phyloP scores from a whole-genome alignment of 2,113 vertebrate species.

The Pseudonaja textilis region DNA sequence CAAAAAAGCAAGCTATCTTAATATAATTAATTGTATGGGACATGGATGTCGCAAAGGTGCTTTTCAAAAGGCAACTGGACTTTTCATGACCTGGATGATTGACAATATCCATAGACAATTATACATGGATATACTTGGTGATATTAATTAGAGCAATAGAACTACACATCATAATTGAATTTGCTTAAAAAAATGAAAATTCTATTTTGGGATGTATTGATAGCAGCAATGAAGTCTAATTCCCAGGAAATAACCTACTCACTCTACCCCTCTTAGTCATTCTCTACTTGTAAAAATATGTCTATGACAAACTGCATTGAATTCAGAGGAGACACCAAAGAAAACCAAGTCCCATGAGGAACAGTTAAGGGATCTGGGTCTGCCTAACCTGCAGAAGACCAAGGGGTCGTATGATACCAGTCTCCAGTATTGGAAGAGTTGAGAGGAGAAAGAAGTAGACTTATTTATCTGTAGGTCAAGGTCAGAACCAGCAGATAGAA shows the following conservation, averaged over 20 bases:
- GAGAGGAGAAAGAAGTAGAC: neutral
- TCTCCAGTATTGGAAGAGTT: neutral
- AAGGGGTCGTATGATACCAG: neutral
- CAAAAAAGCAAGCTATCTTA: neutral
- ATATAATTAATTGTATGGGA: neutral
- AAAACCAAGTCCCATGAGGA: neutral
- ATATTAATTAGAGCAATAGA: neutral
- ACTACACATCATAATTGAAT: neutral
- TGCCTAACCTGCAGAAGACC: neutral
- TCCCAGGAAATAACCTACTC: neutral
- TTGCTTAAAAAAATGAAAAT: neutral
- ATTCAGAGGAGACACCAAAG: neutral
- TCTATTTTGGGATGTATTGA: neutral
- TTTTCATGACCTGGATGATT: neutral
- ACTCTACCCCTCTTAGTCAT: neutral
- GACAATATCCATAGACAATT: neutral
- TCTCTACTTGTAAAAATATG: neutral
- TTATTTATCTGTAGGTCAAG: neutral
- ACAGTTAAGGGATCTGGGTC: neutral
- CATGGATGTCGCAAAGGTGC: neutral
- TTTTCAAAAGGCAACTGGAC: no score
- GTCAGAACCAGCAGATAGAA: neutral
- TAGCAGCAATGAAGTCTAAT: neutral
- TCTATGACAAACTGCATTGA: neutral
- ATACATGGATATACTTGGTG: neutral